phyloP scores from a whole-genome alignment of 2,797 vertebrate genomes.

The Pseudochirops cupreus region DNA sequence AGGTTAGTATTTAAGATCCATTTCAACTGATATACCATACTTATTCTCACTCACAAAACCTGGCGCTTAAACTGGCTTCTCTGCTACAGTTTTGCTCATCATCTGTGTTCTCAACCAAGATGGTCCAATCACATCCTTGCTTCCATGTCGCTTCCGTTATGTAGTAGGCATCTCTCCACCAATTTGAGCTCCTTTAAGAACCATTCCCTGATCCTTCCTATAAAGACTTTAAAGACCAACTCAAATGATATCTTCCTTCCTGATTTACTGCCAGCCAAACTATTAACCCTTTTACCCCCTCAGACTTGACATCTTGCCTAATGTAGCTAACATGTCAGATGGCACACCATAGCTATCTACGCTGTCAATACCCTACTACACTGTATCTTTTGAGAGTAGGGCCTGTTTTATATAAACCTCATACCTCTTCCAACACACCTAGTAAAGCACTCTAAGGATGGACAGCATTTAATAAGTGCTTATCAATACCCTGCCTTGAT shows the following conservation, averaged over 20 bases:
- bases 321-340: background rate
- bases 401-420: background rate
- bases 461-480: too few relatives aligned
- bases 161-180: background rate
- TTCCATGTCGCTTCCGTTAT: background rate
- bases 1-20: background rate
- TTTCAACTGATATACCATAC: background rate
- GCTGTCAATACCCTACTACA: background rate
- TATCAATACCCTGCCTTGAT: background rate
- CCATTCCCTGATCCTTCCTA: background rate
- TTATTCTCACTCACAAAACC: background rate
- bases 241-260: background rate
- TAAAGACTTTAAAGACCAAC: background rate
- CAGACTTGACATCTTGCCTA: background rate
- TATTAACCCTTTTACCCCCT: background rate
- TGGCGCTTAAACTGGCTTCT: slow-evolving; percentile 5
- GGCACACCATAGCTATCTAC: background rate
- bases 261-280: background rate
- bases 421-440: too few relatives aligned
- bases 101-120: background rate
- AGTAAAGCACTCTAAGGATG: too few relatives aligned
- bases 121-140: background rate
- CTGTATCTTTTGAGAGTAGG: background rate
- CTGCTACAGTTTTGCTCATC: background rate
- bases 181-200: background rate